phyloP scores from a whole-genome alignment of 2,113 vertebrate species.

The Suncus etruscus region DNA sequence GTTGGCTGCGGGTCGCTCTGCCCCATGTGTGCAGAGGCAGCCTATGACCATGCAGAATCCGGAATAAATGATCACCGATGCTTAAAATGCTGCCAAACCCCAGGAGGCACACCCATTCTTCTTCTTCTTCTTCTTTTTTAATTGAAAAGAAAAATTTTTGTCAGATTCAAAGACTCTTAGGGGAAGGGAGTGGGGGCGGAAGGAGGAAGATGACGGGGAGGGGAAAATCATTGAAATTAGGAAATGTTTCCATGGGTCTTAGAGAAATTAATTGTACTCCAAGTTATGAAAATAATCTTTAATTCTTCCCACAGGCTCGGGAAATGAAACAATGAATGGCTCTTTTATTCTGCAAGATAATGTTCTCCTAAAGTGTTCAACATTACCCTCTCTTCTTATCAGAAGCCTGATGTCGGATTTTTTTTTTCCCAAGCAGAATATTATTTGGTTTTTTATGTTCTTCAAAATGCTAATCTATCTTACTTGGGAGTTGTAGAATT shows the following conservation, averaged over 20 bases:
- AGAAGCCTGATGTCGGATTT: slow-evolving; percentile 60
- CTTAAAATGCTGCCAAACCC: slow-evolving; percentile 45
- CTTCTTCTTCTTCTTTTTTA: slow-evolving; percentile 62
- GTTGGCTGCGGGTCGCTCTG: neutral
- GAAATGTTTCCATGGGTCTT: slow-evolving; percentile 60
- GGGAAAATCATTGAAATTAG: slow-evolving; percentile 24
- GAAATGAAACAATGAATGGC: slow-evolving; percentile 35
- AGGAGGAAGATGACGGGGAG: neutral
- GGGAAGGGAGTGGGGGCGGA: neutral
- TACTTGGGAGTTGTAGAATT: slow-evolving; percentile 20
- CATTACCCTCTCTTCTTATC: slow-evolving; percentile 43
- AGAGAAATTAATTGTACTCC: slow-evolving; percentile 72
- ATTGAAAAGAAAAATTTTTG: slow-evolving; percentile 73
- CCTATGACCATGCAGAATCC: neutral
- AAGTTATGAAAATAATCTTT: slow-evolving; percentile 70
- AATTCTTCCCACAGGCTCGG: slow-evolving; percentile 56
- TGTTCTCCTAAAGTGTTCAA: slow-evolving; percentile 45
- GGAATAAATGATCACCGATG: slow-evolving; percentile 55
- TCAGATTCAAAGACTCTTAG: slow-evolving; percentile 61
- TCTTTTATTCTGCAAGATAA: slow-evolving; percentile 63
- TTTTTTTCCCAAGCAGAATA: slow-evolving; percentile 48
- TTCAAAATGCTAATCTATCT: slow-evolving; percentile 42
- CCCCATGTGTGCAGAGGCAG: neutral
- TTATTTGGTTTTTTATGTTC: slow-evolving; percentile 54
- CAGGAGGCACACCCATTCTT: slow-evolving; percentile 23